These are phyloP conservation scores for Dryobota labecula DNA, from an alignment of 2,888 invertebrate species.

Conservation along the genomic window DNA sequence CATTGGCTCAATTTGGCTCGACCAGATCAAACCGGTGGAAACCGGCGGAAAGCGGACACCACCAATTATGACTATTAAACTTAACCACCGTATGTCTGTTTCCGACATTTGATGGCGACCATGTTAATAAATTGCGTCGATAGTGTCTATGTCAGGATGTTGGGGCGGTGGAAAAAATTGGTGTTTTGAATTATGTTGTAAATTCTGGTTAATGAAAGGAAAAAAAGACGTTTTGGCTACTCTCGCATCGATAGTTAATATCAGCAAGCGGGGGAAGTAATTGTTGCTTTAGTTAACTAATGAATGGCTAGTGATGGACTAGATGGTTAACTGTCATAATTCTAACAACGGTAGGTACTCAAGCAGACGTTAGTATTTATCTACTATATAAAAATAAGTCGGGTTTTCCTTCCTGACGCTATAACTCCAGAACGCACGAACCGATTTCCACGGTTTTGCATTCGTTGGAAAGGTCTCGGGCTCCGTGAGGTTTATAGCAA, in stretches of 20 bases:
- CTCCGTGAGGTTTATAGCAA: too few relatives aligned
- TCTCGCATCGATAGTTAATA: neutral
- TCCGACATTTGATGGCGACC: constrained; percentile 62
- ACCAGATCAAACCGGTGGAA: constrained; percentile 67
- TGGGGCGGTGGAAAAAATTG: neutral
- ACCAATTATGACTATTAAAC: constrained; percentile 77
- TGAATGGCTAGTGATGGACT: neutral
- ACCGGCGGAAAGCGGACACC: constrained; percentile 69
- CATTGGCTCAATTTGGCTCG: constrained; percentile 69
- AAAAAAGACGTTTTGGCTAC: neutral
- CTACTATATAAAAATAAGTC: too few relatives aligned
- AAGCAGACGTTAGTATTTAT: neutral
- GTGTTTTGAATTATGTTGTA: neutral
- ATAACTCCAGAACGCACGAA: too few relatives aligned
- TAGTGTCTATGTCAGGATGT: constrained; percentile 24
- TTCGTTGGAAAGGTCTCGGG: too few relatives aligned
- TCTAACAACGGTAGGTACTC: neutral
- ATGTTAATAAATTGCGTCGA: constrained; percentile 56
- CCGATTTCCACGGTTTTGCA: too few relatives aligned
- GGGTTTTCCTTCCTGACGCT: too few relatives aligned
- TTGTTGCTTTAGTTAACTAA: neutral
- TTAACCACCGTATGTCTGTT: constrained; percentile 66
- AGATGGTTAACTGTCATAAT: neutral
- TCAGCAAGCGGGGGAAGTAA: neutral
- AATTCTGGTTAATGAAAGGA: neutral